A percentile compares a stretch with the other conserved stretches of the same genome.
Evolutionary conservation across 92 coral and sea anemone genomes (phyloP).

Genomic region (Actinostola sp.): DNA sequence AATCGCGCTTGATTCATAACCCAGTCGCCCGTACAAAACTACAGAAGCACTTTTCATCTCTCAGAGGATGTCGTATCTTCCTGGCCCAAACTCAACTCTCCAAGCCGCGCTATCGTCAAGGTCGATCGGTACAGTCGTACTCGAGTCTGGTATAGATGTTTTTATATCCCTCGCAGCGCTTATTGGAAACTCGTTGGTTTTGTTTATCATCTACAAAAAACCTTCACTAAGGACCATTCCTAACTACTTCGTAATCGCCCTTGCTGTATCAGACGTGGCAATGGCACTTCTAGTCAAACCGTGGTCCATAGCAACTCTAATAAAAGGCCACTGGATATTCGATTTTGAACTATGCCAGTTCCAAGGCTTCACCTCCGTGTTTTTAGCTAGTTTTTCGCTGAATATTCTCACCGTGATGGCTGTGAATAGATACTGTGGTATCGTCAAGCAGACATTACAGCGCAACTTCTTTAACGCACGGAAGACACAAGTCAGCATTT

Average conservation of each 20-base stretch:
- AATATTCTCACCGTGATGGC: constrained; percentile 43
- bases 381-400: constrained; percentile 41
- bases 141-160: not conserved
- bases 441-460: constrained; percentile 37
- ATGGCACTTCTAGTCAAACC: constrained; percentile 11
- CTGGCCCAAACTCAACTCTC: constrained; percentile 14
- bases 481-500: constrained; percentile 8
- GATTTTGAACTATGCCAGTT: constrained; percentile 33
- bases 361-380: constrained; percentile 51
- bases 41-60: not conserved
- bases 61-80: constrained; percentile 14
- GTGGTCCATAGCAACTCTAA: constrained; percentile 15
- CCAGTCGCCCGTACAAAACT: not conserved
- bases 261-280: constrained; percentile 24
- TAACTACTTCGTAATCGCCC: constrained; percentile 17
- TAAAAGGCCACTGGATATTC: constrained; percentile 40
- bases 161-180: constrained; percentile 6
- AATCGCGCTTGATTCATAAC: too few species aligned
- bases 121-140: not conserved
- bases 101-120: constrained; percentile 17
- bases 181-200: constrained; percentile 6
- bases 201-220: constrained; percentile 16
- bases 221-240: constrained; percentile 15
- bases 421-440: constrained; percentile 48
- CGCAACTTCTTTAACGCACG: constrained; percentile 35